These are phyloP conservation scores for Hydrolagus colliei DNA, from an alignment of 2,797 vertebrate species.

Conservation along the genomic window DNA sequence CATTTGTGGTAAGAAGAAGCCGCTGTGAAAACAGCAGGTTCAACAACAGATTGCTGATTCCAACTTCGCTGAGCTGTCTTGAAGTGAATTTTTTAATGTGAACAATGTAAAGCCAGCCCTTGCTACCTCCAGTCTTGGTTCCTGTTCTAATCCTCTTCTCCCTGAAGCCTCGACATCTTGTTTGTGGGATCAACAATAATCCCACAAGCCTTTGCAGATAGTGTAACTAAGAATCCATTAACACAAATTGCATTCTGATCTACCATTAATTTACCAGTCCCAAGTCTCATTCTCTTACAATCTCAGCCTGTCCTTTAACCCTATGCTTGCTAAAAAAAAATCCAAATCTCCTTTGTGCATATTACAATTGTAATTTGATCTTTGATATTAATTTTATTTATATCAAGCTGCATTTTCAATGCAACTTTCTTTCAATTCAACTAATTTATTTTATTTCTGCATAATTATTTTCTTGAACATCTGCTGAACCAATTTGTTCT, in stretches of 20 bases:
- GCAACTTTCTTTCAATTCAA: too few species aligned
- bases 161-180: background rate
- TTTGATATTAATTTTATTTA: too few species aligned
- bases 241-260: background rate
- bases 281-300: background rate
- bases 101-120: background rate
- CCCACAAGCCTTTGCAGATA: background rate
- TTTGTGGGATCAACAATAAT: conserved; percentile 8
- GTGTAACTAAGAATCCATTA: background rate
- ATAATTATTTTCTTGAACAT: too few species aligned
- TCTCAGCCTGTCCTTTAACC: background rate
- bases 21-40: too few species aligned
- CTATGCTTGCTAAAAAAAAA: background rate
- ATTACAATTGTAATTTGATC: background rate
- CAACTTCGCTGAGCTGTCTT: too few species aligned
- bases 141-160: background rate
- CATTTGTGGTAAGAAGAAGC: too few species aligned
- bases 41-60: too few species aligned
- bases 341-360: background rate
- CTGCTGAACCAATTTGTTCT: too few species aligned
- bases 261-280: background rate
- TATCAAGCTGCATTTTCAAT: too few species aligned
- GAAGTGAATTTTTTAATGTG: too few species aligned
- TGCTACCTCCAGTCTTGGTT: background rate
- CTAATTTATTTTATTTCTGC: too few species aligned